phyloP scores from a whole-genome alignment of 2,113 vertebrate genomes.

The Cryptotis parvus region DNA sequence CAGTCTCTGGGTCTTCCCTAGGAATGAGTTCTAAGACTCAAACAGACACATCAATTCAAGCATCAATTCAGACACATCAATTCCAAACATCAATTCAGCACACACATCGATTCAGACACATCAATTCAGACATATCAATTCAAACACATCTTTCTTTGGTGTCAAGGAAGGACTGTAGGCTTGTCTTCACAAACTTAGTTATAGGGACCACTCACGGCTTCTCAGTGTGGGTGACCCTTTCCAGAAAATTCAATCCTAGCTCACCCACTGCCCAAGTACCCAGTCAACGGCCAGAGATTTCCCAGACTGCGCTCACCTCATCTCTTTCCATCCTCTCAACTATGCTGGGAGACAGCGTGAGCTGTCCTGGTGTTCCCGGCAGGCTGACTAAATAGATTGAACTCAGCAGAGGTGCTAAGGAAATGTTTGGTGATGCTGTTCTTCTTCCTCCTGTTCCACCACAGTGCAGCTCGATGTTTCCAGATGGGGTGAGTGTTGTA shows the following conservation, averaged over 20 bases:
- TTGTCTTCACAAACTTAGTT: background rate
- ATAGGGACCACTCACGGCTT: background rate
- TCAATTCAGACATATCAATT: no score
- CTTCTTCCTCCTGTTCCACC: background rate
- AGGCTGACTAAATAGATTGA: background rate
- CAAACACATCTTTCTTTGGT: background rate
- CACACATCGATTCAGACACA: no score
- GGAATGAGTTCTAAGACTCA: slow-evolving; percentile 12
- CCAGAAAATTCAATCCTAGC: background rate
- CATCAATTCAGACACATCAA: no score
- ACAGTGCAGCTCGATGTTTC: background rate
- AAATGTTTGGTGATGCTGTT: background rate
- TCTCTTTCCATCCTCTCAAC: slow-evolving; percentile 1
- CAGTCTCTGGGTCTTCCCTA: background rate
- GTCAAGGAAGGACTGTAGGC: background rate
- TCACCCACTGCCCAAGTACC: background rate
- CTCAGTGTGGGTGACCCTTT: background rate
- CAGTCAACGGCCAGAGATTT: background rate
- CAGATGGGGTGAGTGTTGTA: background rate
- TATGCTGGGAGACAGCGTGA: background rate
- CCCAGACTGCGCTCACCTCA: background rate
- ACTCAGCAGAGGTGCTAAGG: background rate
- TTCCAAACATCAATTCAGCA: no score
- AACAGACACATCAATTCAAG: no score
- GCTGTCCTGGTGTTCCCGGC: background rate